Evolutionary conservation across 2,888 invertebrate species (phyloP), one percentile per base, ranked within the genome.

Genomic region (Amaurobius ferox): DNA sequence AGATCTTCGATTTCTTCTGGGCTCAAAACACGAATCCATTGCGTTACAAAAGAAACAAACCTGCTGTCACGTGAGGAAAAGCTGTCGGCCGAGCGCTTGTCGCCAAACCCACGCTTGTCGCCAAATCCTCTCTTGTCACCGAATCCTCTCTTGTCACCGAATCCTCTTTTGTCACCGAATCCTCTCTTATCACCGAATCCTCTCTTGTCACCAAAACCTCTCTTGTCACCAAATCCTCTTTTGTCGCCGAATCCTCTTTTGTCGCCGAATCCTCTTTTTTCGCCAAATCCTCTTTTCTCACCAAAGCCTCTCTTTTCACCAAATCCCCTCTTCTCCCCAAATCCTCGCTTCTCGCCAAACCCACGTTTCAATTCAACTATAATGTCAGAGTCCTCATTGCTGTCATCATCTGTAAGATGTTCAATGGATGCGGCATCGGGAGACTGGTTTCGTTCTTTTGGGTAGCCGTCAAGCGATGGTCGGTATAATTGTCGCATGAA

Each of bases 301-400:
- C 76, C 81, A 39, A 83, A 83, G 19, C 81, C 85, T 11, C 81
- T 23, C n/a, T 81, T 86, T 30, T 88, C 88, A 3, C 86, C 86
- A 48, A 86, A 87, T 7, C 86, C 86, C 23, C 88, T 23, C 16
- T 88, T 88, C 48, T 74, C 70, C 9, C 55, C 87, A 44, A 86
- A 79, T 6, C 85, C 85, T 32, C 78, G 11, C 13, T 78, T 85
- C 13, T 73, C 85, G 1, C 85, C 78, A 35, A 40, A 78, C 11
- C 40, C 28, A 2, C 44, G 66, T 19, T 29, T 30, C 35, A 62
- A 62, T 7, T 81, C 44, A 30, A 13, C 1, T 7, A 29, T 64
- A 9, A 55, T 73, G 9, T 79, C 66, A 0, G 39, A 39, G 0
- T 61, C 32, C 0, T 26, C 13, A 13, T 23, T 9, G 0, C 40